phyloP scores from a whole-genome alignment of 2,113 vertebrate genomes.

The Eudyptes chrysolophus region DNA sequence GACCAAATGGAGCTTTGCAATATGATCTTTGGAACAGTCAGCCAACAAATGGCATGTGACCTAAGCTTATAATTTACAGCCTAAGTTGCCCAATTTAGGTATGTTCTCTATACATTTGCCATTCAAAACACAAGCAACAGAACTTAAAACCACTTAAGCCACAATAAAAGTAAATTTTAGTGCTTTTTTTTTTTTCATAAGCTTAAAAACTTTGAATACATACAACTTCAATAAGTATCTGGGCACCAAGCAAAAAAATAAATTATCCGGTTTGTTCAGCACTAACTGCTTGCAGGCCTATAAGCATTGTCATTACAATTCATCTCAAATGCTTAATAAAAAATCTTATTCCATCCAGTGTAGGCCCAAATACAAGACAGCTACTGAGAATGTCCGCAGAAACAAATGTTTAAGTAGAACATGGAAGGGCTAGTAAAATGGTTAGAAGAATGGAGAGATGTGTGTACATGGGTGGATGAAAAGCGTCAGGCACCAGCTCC shows the following conservation, averaged over 20 bases:
- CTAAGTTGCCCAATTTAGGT: background rate
- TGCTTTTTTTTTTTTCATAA: background rate
- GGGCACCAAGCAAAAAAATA: background rate
- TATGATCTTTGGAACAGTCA: constrained; percentile 39
- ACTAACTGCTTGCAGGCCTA: background rate
- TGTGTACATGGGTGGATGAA: background rate
- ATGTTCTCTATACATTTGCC: background rate
- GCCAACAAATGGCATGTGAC: constrained; percentile 5
- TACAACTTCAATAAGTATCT: background rate
- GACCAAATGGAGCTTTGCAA: background rate
- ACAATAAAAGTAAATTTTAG: background rate
- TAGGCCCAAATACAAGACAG: background rate
- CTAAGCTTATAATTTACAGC: constrained; percentile 48
- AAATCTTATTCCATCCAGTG: background rate
- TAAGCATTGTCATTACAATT: background rate
- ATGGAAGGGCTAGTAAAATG: background rate
- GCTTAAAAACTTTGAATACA: background rate
- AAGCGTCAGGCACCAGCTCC: background rate
- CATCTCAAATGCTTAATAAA: background rate
- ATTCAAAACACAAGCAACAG: background rate
- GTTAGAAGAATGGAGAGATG: background rate
- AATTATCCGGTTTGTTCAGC: background rate
- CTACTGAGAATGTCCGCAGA: background rate
- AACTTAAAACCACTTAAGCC: background rate
- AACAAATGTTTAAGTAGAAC: background rate